These are phyloP conservation scores for Phyllotreta striolata DNA, from an alignment of 2,888 invertebrate species.

Conservation along the genomic window DNA sequence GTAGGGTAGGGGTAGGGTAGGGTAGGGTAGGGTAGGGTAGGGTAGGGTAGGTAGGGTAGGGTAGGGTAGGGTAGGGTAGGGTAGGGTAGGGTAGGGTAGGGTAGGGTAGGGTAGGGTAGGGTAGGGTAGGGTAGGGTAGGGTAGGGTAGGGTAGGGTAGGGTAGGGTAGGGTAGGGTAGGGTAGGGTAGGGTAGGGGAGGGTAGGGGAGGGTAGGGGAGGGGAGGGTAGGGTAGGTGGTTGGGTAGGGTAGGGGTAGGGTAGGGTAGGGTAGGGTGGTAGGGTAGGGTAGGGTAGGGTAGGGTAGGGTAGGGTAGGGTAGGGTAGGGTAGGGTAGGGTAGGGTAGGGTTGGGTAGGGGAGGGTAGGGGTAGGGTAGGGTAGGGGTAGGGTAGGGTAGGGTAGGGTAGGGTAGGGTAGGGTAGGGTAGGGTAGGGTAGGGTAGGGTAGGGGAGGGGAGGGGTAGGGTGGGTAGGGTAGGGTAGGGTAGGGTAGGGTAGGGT, in stretches of 20 bases:
- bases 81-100: conserved; percentile 37
- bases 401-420: conserved; percentile 39
- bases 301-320: conserved; percentile 38
- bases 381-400: conserved; percentile 37
- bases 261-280: conserved; percentile 42
- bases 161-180: conserved; percentile 40
- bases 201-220: conserved; percentile 37
- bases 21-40: no score
- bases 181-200: conserved; percentile 40
- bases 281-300: conserved; percentile 43
- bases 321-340: conserved; percentile 37
- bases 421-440: conserved; percentile 33
- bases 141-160: no score
- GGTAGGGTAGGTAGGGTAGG: conserved; percentile 39
- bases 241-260: no score
- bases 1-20: no score
- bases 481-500: conserved; percentile 40
- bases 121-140: no score
- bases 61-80: conserved; percentile 38
- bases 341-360: conserved; percentile 38
- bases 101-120: conserved; percentile 39
- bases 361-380: no score
- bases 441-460: conserved; percentile 35
- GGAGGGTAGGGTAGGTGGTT: conserved; percentile 41
- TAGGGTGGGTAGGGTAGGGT: conserved; percentile 39